phyloP scores from a whole-genome alignment of 2,113 vertebrate species.

The Dissostichus mawsoni region DNA sequence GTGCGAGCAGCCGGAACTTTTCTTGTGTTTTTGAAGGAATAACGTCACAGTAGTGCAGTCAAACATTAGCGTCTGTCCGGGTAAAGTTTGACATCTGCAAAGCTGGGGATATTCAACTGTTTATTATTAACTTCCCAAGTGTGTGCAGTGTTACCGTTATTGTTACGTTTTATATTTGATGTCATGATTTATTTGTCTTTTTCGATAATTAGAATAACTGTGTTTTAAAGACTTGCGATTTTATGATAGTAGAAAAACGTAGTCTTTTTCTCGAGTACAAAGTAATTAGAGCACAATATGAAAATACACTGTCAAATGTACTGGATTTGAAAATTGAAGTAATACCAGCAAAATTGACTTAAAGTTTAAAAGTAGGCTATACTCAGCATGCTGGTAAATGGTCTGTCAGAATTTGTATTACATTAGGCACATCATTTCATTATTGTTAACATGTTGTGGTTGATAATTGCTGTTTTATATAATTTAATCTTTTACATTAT shows the following conservation, averaged over 20 bases:
- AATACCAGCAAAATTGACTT: neutral
- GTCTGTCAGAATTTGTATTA: neutral
- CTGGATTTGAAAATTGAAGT: neutral
- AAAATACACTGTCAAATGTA: neutral
- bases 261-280: neutral
- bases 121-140: conserved; percentile 53
- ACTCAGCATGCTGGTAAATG: neutral
- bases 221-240: neutral
- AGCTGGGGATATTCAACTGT: conserved; percentile 7
- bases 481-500: no score
- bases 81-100: conserved; percentile 55
- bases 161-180: neutral
- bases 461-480: neutral
- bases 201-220: neutral
- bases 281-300: no score
- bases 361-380: no score
- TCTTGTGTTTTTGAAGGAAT: neutral
- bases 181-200: neutral
- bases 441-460: neutral
- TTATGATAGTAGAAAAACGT: neutral
- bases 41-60: conserved; percentile 49
- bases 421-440: neutral
- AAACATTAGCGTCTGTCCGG: conserved; percentile 52
- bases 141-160: neutral
- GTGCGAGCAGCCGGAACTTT: conserved; percentile 64